Base-by-base conservation (phyloP, 2,888 invertebrate genomes). In the Eupithecia subfuscata region DNA sequence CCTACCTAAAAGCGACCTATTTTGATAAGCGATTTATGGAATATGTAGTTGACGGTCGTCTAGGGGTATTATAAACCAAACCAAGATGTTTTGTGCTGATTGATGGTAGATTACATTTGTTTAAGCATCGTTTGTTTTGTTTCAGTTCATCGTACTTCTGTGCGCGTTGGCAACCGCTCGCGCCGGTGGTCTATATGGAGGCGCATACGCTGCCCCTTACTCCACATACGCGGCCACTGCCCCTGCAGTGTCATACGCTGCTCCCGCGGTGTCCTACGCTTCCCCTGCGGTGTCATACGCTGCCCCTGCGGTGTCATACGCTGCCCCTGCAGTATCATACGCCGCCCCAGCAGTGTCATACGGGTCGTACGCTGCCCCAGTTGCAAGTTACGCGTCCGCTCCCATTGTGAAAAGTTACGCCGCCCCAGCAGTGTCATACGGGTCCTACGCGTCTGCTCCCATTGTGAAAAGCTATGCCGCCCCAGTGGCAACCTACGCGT, bases 91-190 rank as follows among this genome's bases (percentile, higher is more conserved):
- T 52, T 52, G n/a, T 56, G 12, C 22, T 22, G 11, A 22, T 12
- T 56, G 12, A 22, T 56, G 22, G 22, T 22, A 56, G 12, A 22
- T 56, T 56, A 5, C 3, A n/a, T 8, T 52, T n/a, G 2, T 72
- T 82, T 79, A 73, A 74, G 68, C 67, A 64, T 25, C n/a, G 37
- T 34, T 34, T 34, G 22, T 60, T n/a, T 80, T 80, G 74, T 90
- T 88, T 37, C 90, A 92, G 95, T 90, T 96, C 82, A 84, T 96
- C 84, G 89, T 95, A 76, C 88, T 96, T 82, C 92, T 94, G 87
- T 93, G 96, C 84, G 89, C 94, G 80, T 90, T 96, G 88, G 96
- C 95, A 74, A 92, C 93, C 70, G 95, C 94, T 82, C 95, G 92
- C 84, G 96, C 96, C 81, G 96, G 96, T 76, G 85, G 92, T 70